These are phyloP conservation scores for Oenanthe melanoleuca DNA, from an alignment of 2,113 vertebrate genomes.

Conservation along the genomic window DNA sequence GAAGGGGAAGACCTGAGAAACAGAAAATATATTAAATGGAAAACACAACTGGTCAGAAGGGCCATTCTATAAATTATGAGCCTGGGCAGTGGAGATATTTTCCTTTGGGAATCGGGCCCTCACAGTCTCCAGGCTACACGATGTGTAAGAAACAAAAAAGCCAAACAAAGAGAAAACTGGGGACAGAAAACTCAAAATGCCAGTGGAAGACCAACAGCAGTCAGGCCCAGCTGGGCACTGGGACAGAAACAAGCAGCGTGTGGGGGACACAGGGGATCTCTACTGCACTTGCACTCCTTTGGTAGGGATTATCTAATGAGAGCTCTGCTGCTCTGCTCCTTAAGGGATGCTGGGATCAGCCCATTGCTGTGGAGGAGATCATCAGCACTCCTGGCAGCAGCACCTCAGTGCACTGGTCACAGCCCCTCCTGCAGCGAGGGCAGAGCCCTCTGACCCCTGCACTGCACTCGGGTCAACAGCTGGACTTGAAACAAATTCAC, in stretches of 20 bases:
- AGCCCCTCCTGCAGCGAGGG: fast-evolving
- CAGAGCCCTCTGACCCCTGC: background rate
- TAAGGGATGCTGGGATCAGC: background rate
- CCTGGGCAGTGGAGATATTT: constrained; percentile 64
- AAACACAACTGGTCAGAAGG: constrained; percentile 57
- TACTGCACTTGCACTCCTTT: background rate
- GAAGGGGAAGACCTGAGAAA: constrained; percentile 47
- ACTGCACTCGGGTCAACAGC: background rate
- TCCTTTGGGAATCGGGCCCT: constrained; percentile 73
- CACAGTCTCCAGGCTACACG: constrained; percentile 56
- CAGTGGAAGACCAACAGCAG: background rate
- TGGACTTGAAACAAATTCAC: background rate
- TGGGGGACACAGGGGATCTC: background rate
- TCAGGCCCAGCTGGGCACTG: background rate
- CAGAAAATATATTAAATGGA: constrained; percentile 68
- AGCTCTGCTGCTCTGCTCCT: background rate
- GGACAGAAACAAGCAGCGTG: fast-evolving
- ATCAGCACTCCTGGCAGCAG: background rate
- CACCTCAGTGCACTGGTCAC: background rate
- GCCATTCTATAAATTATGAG: constrained; percentile 60
- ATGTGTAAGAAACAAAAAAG: constrained; percentile 69
- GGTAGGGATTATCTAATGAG: background rate
- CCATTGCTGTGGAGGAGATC: background rate
- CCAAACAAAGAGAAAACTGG: constrained; percentile 55
- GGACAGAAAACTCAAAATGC: constrained; percentile 50